Conservation (phyloP, 2,797 vertebrate genomes). For the Petrocephalus schoutedeni region DNA sequence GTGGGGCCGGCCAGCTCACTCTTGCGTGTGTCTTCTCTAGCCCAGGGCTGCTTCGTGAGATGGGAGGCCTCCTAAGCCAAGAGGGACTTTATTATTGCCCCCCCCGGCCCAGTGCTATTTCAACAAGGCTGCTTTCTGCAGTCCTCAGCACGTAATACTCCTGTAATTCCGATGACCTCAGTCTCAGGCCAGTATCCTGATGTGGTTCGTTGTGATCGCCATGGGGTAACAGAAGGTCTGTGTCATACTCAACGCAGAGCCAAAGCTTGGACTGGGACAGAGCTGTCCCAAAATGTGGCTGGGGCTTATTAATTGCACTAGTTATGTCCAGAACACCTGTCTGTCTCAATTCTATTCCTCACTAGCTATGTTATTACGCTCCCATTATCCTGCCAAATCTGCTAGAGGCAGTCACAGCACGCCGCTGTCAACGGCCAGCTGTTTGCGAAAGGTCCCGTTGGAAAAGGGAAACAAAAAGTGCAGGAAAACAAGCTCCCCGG, state of each 20-base stretch:
- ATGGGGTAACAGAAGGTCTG: neutral
- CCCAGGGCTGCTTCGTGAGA: neutral
- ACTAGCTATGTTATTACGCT: neutral
- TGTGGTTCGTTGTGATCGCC: neutral
- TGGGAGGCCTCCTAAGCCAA: neutral
- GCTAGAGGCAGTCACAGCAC: neutral
- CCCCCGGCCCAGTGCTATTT: neutral
- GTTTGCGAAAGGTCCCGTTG: neutral
- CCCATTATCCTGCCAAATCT: neutral
- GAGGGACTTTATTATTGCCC: neutral
- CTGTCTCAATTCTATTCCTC: neutral
- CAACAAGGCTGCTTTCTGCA: neutral
- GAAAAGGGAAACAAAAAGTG: neutral
- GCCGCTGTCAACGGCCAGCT: neutral
- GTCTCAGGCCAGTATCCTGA: neutral
- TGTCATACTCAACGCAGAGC: neutral
- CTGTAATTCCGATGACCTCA: conserved; percentile 2
- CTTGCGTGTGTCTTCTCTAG: neutral
- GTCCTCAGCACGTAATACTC: neutral
- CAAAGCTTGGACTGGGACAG: neutral
- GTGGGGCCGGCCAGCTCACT: neutral
- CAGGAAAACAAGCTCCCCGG: neutral
- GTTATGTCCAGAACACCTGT: neutral
- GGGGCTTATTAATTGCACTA: neutral
- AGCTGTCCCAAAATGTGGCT: neutral